A percentile compares a stretch with the other conserved stretches of the same genome.
Conservation (phyloP, 2,797 vertebrate genomes). For the Distichodus sexfasciatus region DNA sequence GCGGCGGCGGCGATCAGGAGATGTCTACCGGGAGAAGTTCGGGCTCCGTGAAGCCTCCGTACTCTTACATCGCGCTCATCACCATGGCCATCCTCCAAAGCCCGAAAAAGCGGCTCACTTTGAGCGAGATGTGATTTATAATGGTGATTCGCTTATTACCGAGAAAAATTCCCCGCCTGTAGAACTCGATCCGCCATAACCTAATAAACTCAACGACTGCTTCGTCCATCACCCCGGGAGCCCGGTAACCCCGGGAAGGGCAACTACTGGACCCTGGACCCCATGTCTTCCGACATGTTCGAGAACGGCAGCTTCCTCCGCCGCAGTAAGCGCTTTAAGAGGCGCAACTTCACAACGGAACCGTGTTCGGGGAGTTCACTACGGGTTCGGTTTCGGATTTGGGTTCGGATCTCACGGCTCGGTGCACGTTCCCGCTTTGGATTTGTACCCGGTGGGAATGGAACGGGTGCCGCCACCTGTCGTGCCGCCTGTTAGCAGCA, state of each 20-base stretch:
- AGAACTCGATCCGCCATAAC: constrained; percentile 82
- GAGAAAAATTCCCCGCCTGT: constrained; percentile 81
- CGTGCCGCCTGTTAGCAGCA: constrained; percentile 54
- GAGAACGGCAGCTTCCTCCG: constrained; percentile 87
- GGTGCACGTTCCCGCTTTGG: constrained; percentile 45
- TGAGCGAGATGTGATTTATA: constrained; percentile 84
- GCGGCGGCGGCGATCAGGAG: constrained; percentile 23
- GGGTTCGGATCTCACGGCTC: constrained; percentile 55
- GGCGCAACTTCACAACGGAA: constrained; percentile 48
- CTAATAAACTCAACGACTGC: constrained; percentile 79
- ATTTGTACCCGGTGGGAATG: too few species aligned
- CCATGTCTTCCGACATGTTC: constrained; percentile 87
- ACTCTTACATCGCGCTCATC: constrained; percentile 88
- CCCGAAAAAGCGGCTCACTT: constrained; percentile 79
- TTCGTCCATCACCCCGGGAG: constrained; percentile 79
- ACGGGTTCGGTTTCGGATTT: too few species aligned
- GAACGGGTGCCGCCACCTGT: too few species aligned
- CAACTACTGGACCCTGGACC: constrained; percentile 85
- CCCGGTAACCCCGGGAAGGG: constrained; percentile 85
- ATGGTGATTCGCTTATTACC: constrained; percentile 83
- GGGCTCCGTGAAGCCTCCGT: constrained; percentile 78
- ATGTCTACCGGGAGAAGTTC: neutral
- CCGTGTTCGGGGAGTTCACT: too few species aligned
- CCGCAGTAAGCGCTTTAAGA: constrained; percentile 84
- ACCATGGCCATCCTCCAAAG: constrained; percentile 89